A percentile compares a stretch with the other conserved stretches of the same genome.
These are phyloP conservation scores for Drosophila emarginata DNA, from an alignment of 2,888 invertebrate genomes.

Conservation along the genomic window DNA sequence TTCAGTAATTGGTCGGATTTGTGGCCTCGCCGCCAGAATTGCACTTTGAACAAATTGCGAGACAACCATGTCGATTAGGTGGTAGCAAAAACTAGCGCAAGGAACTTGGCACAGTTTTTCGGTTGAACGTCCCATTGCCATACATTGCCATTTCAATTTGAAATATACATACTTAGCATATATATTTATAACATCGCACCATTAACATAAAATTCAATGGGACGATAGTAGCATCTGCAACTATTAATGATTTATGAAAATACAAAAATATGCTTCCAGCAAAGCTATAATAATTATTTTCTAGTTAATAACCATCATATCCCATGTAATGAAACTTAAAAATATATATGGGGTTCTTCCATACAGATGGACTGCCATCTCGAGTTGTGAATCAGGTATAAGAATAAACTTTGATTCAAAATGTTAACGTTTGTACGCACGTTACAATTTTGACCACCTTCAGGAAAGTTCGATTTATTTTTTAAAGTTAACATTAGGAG, in stretches of 20 bases:
- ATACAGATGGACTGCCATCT: too few relatives aligned
- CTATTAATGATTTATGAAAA: not conserved
- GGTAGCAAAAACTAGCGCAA: constrained; percentile 61
- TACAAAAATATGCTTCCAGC: not conserved
- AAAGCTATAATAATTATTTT: too few relatives aligned
- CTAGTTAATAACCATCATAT: too few relatives aligned
- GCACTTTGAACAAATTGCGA: constrained; percentile 55
- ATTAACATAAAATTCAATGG: constrained; percentile 62
- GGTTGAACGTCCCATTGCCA: constrained; percentile 30
- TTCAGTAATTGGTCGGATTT: constrained; percentile 58
- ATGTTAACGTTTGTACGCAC: too few relatives aligned
- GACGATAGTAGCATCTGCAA: constrained; percentile 43
- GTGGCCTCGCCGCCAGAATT: constrained; percentile 39
- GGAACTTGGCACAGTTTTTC: constrained; percentile 76
- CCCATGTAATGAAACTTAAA: too few relatives aligned
- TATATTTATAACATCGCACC: constrained; percentile 26
- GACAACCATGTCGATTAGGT: constrained; percentile 68
- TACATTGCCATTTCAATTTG: constrained; percentile 28
- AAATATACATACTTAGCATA: constrained; percentile 17
- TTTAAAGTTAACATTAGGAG: too few relatives aligned
- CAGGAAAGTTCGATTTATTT: too few relatives aligned
- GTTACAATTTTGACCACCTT: too few relatives aligned
- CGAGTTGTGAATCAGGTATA: too few relatives aligned
- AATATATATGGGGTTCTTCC: too few relatives aligned
- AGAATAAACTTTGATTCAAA: too few relatives aligned